These are phyloP conservation scores for Psittacula cyanocephala DNA, from an alignment of 2,113 vertebrate genomes.

Conservation along the genomic window DNA sequence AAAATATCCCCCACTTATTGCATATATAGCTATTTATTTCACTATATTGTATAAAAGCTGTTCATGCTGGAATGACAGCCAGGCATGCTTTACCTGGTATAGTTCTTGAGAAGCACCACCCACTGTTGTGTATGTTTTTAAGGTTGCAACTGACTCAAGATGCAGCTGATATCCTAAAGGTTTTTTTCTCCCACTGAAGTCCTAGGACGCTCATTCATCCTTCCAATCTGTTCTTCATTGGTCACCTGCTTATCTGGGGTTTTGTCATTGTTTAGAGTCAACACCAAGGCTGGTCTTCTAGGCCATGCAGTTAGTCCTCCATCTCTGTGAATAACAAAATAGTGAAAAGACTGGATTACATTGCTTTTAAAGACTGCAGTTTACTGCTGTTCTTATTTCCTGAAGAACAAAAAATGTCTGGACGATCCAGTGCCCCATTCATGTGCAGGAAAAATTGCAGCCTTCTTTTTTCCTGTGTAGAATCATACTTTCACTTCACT, in stretches of 20 bases:
- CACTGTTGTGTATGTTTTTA: not conserved
- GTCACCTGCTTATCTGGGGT: not conserved
- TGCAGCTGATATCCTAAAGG: not conserved
- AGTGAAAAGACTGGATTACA: not conserved
- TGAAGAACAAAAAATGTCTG: not conserved
- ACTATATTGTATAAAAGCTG: not conserved
- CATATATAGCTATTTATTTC: not conserved
- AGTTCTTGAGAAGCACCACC: not conserved
- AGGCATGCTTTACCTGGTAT: not conserved
- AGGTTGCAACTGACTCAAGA: not conserved
- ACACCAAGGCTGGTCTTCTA: not conserved
- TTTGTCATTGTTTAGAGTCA: not conserved
- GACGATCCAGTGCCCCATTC: rapidly evolving
- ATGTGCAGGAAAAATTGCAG: not conserved
- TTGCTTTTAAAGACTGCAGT: not conserved
- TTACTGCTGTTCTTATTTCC: not conserved
- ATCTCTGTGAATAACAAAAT: not conserved
- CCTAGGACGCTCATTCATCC: not conserved
- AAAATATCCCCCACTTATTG: rapidly evolving
- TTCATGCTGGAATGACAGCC: not conserved
- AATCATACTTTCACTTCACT: not conserved
- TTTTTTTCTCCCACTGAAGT: not conserved
- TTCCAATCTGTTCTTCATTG: not conserved
- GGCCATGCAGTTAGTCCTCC: not conserved
- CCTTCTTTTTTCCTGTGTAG: not conserved